A percentile compares a stretch with the other conserved stretches of the same genome.
phyloP scores from a whole-genome alignment of 2,113 vertebrate species.

The Nibea albiflora region DNA sequence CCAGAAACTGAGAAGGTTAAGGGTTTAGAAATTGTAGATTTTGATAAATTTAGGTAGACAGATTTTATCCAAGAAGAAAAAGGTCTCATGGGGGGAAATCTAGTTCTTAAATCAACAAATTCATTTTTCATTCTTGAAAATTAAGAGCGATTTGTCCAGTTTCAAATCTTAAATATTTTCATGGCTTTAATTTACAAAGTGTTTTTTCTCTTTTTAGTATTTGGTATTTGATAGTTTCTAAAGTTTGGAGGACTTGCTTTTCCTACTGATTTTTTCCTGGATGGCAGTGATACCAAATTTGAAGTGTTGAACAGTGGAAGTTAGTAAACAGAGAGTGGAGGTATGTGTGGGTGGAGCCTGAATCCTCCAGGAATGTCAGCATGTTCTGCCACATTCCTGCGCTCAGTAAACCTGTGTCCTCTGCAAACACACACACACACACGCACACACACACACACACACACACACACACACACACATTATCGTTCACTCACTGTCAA shows the following conservation, averaged over 20 bases:
- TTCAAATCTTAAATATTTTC: not conserved
- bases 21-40: not conserved
- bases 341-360: constrained; percentile 58
- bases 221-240: not conserved
- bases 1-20: not conserved
- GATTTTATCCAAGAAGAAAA: not conserved
- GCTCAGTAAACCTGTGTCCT: constrained; percentile 27
- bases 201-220: no score
- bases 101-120: no score
- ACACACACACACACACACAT: not conserved
- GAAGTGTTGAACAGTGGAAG: not conserved
- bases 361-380: constrained; percentile 67
- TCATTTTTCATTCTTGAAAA: not conserved
- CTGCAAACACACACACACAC: constrained; percentile 14
- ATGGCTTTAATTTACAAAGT: not conserved
- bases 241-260: not conserved
- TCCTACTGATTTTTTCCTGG: not conserved
- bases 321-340: constrained; percentile 42
- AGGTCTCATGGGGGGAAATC: not conserved
- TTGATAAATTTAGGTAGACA: not conserved
- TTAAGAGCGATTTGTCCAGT: not conserved
- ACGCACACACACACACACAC: not conserved
- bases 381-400: constrained; percentile 72
- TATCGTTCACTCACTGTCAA: not conserved
- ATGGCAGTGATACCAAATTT: constrained; percentile 14